Evolutionary conservation across 2,888 invertebrate genomes (phyloP).

Genomic region (Megaustenia siamemsis): DNA sequence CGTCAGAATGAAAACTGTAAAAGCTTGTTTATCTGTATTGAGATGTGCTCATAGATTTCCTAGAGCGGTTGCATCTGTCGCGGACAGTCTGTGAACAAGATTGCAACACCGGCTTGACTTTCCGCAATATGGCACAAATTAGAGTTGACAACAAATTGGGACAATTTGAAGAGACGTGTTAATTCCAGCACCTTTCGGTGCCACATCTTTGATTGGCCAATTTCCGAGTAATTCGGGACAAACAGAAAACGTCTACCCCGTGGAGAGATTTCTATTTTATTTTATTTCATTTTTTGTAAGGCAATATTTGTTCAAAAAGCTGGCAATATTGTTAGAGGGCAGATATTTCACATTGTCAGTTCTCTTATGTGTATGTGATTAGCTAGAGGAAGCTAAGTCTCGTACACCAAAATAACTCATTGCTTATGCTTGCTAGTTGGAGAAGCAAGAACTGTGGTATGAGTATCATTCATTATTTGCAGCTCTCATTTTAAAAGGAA

Average conservation of each 20-base stretch:
- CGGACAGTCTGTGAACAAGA: neutral
- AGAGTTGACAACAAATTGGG: constrained; percentile 19
- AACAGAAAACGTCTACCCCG: constrained; percentile 21
- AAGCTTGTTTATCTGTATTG: no score
- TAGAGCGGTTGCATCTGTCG: neutral
- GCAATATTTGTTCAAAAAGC: neutral
- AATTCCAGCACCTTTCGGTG: constrained; percentile 15
- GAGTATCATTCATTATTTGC: no score
- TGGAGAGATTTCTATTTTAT: no score
- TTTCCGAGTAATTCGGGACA: constrained; percentile 23
- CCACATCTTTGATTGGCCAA: constrained; percentile 40
- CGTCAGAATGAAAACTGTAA: no score
- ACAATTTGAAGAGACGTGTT: constrained; percentile 37
- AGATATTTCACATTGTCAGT: neutral
- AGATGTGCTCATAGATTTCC: no score
- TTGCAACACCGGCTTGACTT: constrained; percentile 23
- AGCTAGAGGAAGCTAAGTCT: no score
- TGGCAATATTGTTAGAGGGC: neutral
- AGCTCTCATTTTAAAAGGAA: no score
- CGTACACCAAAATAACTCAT: no score
- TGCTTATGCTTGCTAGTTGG: no score
- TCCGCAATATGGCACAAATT: constrained; percentile 18
- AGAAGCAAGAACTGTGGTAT: no score
- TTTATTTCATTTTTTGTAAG: neutral
- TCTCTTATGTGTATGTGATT: no score